These are phyloP conservation scores for Drosophila demipolita DNA, from an alignment of 2,888 invertebrate species.

Conservation along the genomic window DNA sequence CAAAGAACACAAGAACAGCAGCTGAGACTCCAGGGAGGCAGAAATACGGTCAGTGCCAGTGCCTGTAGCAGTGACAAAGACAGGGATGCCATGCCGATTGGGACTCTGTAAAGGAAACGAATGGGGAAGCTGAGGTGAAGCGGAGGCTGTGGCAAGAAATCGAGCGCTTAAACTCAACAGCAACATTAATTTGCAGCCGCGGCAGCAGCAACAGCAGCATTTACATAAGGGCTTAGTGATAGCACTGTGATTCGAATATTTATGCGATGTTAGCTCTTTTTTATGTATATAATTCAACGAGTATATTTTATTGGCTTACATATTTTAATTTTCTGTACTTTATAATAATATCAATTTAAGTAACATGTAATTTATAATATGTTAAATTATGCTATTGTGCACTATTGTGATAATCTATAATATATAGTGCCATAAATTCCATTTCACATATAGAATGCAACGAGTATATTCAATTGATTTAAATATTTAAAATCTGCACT, in stretches of 20 bases:
- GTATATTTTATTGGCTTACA: not conserved
- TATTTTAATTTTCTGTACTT: too few relatives aligned
- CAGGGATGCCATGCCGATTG: not conserved
- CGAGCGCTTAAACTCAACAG: constrained; percentile 81
- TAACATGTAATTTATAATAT: too few relatives aligned
- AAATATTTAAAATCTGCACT: not conserved
- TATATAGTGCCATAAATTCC: too few relatives aligned
- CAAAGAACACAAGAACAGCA: constrained; percentile 75
- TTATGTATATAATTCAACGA: not conserved
- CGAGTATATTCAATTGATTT: not conserved
- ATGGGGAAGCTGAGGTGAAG: not conserved
- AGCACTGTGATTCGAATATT: constrained; percentile 18
- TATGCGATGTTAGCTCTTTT: not conserved
- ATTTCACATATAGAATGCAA: not conserved
- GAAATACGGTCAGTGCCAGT: constrained; percentile 34
- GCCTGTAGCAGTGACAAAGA: constrained; percentile 20
- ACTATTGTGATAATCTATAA: too few relatives aligned
- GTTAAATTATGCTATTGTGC: too few relatives aligned
- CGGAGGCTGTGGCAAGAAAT: constrained; percentile 31
- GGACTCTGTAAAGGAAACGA: not conserved
- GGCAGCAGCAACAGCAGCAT: constrained; percentile 46
- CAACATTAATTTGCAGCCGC: constrained; percentile 82
- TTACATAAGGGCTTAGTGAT: constrained; percentile 68
- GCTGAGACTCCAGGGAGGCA: constrained; percentile 64
- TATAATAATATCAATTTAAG: too few relatives aligned